phyloP scores from a whole-genome alignment of 2,888 invertebrate species.

The Bombyx huttoni region DNA sequence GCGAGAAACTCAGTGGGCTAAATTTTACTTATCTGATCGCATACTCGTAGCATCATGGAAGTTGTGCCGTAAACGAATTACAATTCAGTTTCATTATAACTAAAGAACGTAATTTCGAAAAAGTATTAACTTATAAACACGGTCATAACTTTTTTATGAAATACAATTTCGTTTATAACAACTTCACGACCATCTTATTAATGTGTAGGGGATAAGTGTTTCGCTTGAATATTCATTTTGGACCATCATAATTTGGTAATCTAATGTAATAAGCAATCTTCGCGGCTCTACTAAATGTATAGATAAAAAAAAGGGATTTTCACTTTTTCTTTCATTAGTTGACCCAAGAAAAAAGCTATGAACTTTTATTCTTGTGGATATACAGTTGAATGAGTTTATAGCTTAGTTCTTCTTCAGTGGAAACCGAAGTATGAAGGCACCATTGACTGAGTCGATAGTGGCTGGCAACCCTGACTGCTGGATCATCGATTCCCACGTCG shows the following conservation, averaged over 20 bases:
- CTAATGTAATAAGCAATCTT: background rate
- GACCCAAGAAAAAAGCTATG: no score
- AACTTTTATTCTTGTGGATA: no score
- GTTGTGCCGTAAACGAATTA: background rate
- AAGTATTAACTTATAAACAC: slow-evolving; percentile 67
- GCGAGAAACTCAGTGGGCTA: no score
- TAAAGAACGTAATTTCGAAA: slow-evolving; percentile 60
- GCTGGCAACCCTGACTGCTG: no score
- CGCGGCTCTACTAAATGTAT: background rate
- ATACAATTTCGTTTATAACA: slow-evolving; percentile 66
- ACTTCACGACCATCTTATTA: slow-evolving; percentile 68
- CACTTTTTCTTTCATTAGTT: background rate
- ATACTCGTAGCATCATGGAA: no score
- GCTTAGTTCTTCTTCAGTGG: no score
- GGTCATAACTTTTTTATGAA: slow-evolving; percentile 66
- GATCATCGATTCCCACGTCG: no score
- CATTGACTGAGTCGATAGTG: no score
- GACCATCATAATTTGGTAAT: slow-evolving; percentile 59
- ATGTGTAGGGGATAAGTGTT: slow-evolving; percentile 58
- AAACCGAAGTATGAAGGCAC: no score
- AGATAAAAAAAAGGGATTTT: background rate
- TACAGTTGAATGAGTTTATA: no score
- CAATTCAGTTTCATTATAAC: slow-evolving; percentile 39
- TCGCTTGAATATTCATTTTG: slow-evolving; percentile 68
- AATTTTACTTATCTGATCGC: no score